Evolutionary conservation across 2,888 invertebrate species (phyloP).

Genomic region (Steinernema carpocapsae): DNA sequence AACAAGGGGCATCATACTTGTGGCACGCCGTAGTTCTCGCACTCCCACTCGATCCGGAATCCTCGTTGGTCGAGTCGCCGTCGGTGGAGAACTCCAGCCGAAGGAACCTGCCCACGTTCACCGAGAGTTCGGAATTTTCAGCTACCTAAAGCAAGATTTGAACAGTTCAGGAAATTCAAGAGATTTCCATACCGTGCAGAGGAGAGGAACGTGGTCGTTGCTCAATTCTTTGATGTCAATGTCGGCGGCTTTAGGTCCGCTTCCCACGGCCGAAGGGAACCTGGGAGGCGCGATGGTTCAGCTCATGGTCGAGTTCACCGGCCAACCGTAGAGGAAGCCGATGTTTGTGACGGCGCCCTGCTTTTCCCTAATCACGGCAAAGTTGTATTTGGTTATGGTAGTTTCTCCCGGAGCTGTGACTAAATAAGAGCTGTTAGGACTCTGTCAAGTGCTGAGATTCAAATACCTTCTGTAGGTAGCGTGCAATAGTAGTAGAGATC

Average conservation of each 20-base stretch:
- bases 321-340: constrained; percentile 53
- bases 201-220: not conserved
- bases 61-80: constrained; percentile 50
- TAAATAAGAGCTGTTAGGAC: not conserved
- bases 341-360: constrained; percentile 56
- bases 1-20: constrained; percentile 8
- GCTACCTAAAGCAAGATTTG: not conserved
- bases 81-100: constrained; percentile 52
- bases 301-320: constrained; percentile 26
- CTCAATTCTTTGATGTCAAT: not conserved
- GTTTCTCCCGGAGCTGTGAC: not conserved
- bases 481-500: constrained; percentile 53
- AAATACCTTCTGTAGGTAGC: not conserved
- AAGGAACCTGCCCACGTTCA: constrained; percentile 8
- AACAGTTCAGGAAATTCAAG: too few relatives aligned
- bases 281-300: constrained; percentile 51
- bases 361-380: constrained; percentile 52
- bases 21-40: constrained; percentile 44
- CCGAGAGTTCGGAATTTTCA: not conserved
- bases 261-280: not conserved
- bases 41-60: constrained; percentile 56
- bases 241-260: not conserved
- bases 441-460: too few relatives aligned
- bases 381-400: constrained; percentile 43
- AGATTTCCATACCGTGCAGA: not conserved